Percentiles rank a stretch among this genome's conserved stretches.
These are phyloP conservation scores for Adoxophyes honmai DNA, from an alignment of 1,140 invertebrate genomes.

Conservation along the genomic window DNA sequence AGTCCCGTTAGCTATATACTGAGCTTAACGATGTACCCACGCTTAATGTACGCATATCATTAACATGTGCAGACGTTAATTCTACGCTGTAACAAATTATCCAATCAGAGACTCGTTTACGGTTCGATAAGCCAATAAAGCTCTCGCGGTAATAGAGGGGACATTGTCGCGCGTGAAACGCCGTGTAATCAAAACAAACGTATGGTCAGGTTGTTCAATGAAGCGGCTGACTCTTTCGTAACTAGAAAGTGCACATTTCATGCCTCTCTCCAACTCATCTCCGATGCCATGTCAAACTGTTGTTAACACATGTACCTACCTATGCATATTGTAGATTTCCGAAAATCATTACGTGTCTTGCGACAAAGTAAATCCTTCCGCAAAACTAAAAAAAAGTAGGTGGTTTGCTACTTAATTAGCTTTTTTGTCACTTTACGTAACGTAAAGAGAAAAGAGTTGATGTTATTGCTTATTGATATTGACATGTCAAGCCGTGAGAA, in stretches of 20 bases:
- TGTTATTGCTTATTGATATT: constrained; percentile 6
- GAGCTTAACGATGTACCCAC: background rate
- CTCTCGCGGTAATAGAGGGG: constrained; percentile 36
- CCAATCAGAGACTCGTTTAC: constrained; percentile 14
- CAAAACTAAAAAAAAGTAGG: background rate
- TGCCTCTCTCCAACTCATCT: constrained; percentile 23
- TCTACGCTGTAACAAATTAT: constrained; percentile 10
- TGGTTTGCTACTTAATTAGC: background rate
- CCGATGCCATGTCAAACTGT: background rate
- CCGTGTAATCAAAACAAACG: constrained; percentile 38
- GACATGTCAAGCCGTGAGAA: constrained; percentile 8
- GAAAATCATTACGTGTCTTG: background rate
- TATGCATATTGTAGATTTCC: background rate
- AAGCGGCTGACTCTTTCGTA: constrained; percentile 56
- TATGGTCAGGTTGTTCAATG: constrained; percentile 45
- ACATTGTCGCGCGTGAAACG: constrained; percentile 32
- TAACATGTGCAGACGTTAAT: background rate
- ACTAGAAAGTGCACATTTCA: constrained; percentile 56
- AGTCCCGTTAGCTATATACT: background rate
- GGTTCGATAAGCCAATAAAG: constrained; percentile 27
- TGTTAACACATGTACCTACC: constrained; percentile 3
- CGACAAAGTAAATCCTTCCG: background rate
- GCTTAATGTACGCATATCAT: background rate
- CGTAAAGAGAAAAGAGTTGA: constrained; percentile 3
- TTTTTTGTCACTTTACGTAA: background rate